Percentiles rank a stretch among this genome's conserved stretches.
Conservation (phyloP, 2,888 invertebrate genomes). For the Horisme vitalbata region DNA sequence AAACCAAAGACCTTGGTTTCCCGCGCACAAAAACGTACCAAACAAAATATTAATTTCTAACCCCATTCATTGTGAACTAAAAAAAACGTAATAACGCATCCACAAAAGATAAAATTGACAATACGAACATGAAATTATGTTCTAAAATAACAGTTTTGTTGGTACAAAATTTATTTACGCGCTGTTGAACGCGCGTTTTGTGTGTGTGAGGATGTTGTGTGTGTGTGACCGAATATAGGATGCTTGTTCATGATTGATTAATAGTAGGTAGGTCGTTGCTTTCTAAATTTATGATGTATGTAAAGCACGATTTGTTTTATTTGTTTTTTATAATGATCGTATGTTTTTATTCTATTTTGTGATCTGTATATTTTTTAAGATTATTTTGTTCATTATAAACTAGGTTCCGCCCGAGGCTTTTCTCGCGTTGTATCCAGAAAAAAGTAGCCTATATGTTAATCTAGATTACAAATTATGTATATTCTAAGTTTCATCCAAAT, state of each 20-base stretch:
- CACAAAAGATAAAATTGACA: slow-evolving; percentile 40
- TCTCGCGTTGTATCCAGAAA: too few relatives aligned
- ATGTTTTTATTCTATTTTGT: too few relatives aligned
- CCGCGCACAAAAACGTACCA: slow-evolving; percentile 8
- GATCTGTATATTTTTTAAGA: too few relatives aligned
- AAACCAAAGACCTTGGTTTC: slow-evolving; percentile 7
- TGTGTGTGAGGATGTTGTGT: slow-evolving; percentile 23
- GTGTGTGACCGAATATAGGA: slow-evolving; percentile 57
- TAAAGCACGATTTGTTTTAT: slow-evolving; percentile 30
- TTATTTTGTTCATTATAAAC: too few relatives aligned
- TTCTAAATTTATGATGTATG: slow-evolving; percentile 52
- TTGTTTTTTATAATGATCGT: slow-evolving; percentile 3
- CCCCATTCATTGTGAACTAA: slow-evolving; percentile 14
- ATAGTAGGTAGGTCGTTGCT: slow-evolving; percentile 53
- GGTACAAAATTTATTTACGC: slow-evolving; percentile 80
- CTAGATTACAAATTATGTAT: too few relatives aligned
- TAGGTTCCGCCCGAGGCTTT: too few relatives aligned
- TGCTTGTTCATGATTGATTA: slow-evolving; percentile 70
- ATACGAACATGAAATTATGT: slow-evolving; percentile 77
- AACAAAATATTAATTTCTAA: slow-evolving; percentile 36
- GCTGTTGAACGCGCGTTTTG: slow-evolving; percentile 46
- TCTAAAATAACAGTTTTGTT: slow-evolving; percentile 82
- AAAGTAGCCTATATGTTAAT: too few relatives aligned
- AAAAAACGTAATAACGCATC: slow-evolving; percentile 29
- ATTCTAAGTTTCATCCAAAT: too few relatives aligned